Evolutionary conservation across 2,888 invertebrate species (phyloP).

Genomic region (Eilema caniola): DNA sequence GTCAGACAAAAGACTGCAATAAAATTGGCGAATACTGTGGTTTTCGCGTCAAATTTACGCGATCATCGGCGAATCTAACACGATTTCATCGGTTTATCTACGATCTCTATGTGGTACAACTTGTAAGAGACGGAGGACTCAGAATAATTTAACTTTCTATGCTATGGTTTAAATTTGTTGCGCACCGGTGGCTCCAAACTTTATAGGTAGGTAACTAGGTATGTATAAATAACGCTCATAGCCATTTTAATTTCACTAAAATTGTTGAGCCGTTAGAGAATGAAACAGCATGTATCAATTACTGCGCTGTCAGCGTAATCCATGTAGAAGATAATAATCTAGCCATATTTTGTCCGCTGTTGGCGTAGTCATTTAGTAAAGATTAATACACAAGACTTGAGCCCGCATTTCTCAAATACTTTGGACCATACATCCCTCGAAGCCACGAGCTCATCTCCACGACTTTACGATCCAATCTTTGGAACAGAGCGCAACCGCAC

Average conservation of each 20-base stretch:
- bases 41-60: slow-evolving; percentile 52
- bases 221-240: background rate
- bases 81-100: slow-evolving; percentile 56
- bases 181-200: background rate
- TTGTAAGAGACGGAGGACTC: slow-evolving; percentile 9
- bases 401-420: slow-evolving; percentile 23
- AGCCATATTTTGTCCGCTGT: no score
- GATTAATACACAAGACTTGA: background rate
- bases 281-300: background rate
- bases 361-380: background rate
- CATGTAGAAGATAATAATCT: no score
- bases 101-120: slow-evolving; percentile 41
- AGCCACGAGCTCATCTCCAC: slow-evolving; percentile 46
- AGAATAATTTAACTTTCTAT: background rate
- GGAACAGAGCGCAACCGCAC: slow-evolving; percentile 47
- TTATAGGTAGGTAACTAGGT: no score
- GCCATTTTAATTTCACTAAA: background rate
- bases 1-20: slow-evolving; percentile 53
- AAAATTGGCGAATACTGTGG: slow-evolving; percentile 56
- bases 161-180: background rate
- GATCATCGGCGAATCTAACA: slow-evolving; percentile 57
- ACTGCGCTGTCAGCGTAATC: no score
- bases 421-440: slow-evolving; percentile 19
- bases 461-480: slow-evolving; percentile 63
- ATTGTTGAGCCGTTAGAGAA: background rate